Evolutionary conservation across 1,140 invertebrate species (phyloP).

Genomic region (Dolichoris vasculosae): DNA sequence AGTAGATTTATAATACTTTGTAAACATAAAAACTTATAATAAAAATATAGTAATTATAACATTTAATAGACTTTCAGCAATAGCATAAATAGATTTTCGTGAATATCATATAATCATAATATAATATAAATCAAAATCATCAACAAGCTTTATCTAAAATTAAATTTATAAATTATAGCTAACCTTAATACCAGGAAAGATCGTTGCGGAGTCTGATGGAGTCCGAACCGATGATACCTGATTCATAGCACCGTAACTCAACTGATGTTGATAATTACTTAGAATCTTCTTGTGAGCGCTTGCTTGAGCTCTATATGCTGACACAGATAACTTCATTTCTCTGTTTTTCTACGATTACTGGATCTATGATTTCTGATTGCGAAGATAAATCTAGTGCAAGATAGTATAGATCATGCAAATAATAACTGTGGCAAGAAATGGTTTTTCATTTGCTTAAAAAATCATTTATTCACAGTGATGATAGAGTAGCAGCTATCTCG

Average conservation of each 20-base stretch:
- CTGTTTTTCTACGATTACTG: constrained; percentile 55
- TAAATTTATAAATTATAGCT: background rate
- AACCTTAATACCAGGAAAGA: constrained; percentile 77
- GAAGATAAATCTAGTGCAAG: background rate
- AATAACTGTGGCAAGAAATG: background rate
- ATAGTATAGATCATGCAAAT: background rate
- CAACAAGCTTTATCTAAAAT: too few relatives aligned
- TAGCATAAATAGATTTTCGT: too few relatives aligned
- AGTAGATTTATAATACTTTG: too few relatives aligned
- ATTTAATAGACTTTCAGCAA: too few relatives aligned
- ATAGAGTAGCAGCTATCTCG: background rate
- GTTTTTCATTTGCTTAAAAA: background rate
- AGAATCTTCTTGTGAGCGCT: constrained; percentile 89
- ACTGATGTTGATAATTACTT: constrained; percentile 84
- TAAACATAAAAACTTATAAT: too few relatives aligned
- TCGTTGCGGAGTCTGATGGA: constrained; percentile 73
- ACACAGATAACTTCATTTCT: constrained; percentile 88
- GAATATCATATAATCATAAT: too few relatives aligned
- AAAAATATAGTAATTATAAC: too few relatives aligned
- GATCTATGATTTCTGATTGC: background rate
- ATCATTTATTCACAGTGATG: background rate
- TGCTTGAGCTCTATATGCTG: constrained; percentile 87
- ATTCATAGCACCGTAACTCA: constrained; percentile 85
- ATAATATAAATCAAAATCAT: too few relatives aligned
- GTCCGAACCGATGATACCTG: constrained; percentile 76